phyloP scores from a whole-genome alignment of 2,113 vertebrate species.

The Tyto alba region DNA sequence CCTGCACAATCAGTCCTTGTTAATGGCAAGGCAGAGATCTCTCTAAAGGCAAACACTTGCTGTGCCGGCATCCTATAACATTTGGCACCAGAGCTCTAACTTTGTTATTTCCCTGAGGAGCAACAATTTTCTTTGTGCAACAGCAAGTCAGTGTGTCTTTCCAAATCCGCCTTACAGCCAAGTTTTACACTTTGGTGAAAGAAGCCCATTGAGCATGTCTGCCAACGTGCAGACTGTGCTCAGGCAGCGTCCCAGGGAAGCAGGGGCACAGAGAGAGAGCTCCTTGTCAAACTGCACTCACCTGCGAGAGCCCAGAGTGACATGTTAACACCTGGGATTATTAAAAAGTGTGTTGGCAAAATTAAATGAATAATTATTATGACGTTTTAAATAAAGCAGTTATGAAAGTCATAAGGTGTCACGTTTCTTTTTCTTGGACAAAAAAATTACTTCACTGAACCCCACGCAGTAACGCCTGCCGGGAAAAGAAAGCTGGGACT shows the following conservation, averaged over 20 bases:
- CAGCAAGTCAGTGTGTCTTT: background rate
- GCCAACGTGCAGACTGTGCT: background rate
- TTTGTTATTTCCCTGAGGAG: conserved; percentile 22
- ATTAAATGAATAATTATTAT: background rate
- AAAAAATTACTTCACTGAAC: background rate
- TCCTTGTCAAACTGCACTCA: background rate
- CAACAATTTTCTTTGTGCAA: conserved; percentile 19
- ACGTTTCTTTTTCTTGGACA: background rate
- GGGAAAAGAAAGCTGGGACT: background rate
- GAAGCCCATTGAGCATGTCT: background rate
- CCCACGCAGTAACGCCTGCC: rapidly evolving
- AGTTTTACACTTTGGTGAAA: conserved; percentile 9
- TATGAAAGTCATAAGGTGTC: background rate
- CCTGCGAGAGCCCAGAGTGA: background rate
- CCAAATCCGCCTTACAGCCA: background rate
- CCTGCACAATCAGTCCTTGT: conserved; percentile 46
- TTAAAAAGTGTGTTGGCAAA: background rate
- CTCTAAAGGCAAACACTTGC: background rate
- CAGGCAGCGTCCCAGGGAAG: background rate
- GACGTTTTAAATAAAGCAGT: background rate
- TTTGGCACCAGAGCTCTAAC: conserved; percentile 2
- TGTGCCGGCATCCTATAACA: background rate
- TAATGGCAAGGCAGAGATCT: conserved; percentile 19
- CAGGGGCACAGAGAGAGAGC: background rate
- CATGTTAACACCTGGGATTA: background rate